phyloP scores from a whole-genome alignment of 2,888 invertebrate species.

The Pheosia gnoma region DNA sequence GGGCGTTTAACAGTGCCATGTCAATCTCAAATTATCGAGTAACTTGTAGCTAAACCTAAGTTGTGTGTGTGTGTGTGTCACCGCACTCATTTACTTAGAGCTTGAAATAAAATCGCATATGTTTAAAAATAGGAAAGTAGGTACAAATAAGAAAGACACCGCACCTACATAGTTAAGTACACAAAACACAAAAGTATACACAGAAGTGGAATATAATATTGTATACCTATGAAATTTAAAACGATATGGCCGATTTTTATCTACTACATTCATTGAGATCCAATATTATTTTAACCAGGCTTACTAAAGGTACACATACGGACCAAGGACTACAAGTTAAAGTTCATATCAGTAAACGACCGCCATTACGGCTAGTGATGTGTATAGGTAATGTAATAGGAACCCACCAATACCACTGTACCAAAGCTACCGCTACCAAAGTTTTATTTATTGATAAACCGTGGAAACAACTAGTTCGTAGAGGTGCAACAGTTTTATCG shows the following conservation, averaged over 20 bases:
- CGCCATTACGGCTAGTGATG: background rate
- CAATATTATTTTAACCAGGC: background rate
- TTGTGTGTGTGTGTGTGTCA: no score
- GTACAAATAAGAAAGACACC: background rate
- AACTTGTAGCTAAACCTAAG: no score
- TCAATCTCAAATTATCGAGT: no score
- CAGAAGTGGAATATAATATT: no score
- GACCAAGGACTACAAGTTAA: background rate
- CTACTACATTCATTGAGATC: background rate
- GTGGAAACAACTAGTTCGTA: constrained; percentile 40
- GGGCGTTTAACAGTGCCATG: no score
- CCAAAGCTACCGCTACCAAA: constrained; percentile 19
- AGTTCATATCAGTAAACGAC: background rate
- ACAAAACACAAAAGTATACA: no score
- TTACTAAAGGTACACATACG: background rate
- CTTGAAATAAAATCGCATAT: background rate
- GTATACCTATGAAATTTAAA: background rate
- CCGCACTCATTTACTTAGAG: background rate
- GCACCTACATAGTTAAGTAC: background rate
- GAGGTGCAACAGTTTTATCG: constrained; percentile 54
- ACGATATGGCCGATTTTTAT: no score
- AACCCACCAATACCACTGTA: constrained; percentile 4
- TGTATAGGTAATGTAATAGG: background rate
- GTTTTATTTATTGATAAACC: constrained; percentile 53
- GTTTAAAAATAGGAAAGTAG: background rate